Percentiles rank a stretch among this genome's conserved stretches.
Evolutionary conservation across 1,140 invertebrate genomes (phyloP).

Genomic region (Leptinotarsa defecta): DNA sequence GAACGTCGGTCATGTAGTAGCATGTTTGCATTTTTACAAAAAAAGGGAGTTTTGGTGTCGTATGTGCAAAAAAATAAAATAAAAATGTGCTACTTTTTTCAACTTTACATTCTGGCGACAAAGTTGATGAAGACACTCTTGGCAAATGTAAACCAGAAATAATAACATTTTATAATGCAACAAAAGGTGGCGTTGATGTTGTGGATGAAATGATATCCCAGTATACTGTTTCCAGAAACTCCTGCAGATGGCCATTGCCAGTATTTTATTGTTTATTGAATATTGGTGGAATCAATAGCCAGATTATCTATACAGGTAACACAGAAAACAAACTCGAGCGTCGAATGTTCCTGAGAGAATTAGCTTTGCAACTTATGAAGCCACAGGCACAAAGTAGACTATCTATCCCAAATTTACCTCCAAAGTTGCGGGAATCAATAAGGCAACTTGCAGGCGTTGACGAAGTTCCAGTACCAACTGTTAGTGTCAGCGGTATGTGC

Average conservation of each 20-base stretch:
- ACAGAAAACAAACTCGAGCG: neutral
- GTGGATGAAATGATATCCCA: conserved; percentile 46
- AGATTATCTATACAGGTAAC: neutral
- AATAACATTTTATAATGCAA: conserved; percentile 55
- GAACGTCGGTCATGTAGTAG: neutral
- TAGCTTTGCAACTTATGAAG: neutral
- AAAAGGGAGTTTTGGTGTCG: conserved; percentile 44
- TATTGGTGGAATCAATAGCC: neutral
- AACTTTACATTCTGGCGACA: conserved; percentile 39
- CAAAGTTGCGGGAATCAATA: no score
- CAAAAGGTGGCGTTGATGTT: conserved; percentile 56
- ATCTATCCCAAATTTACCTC: no score
- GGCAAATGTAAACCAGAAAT: conserved; percentile 53
- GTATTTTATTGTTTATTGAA: conserved; percentile 34
- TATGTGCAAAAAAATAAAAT: conserved; percentile 49
- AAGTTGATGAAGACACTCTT: conserved; percentile 35
- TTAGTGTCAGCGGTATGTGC: no score
- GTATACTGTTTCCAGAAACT: conserved; percentile 47
- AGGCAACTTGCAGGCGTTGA: no score
- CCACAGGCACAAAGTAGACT: neutral
- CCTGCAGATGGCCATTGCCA: conserved; percentile 43
- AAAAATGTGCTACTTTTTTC: conserved; percentile 44
- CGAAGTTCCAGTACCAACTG: no score
- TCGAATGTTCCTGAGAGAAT: neutral
- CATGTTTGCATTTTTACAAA: conserved; percentile 43